phyloP scores from a whole-genome alignment of 2,113 vertebrate genomes.

The Anser cygnoides region DNA sequence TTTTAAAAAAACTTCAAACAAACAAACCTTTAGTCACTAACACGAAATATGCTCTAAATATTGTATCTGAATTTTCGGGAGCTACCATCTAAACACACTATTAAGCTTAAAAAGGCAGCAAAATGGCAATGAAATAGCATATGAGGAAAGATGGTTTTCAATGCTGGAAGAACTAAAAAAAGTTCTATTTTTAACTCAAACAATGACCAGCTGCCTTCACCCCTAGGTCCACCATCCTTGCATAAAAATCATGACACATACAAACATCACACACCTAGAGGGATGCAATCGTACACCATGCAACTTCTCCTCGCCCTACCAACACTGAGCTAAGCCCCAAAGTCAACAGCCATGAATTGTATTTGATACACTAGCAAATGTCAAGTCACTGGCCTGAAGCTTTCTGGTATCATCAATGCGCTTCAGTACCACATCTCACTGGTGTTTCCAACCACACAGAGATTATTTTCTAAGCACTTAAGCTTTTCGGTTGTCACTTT shows the following conservation, averaged over 20 bases:
- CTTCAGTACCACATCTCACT: no score
- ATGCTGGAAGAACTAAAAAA: neutral
- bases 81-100: neutral
- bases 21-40: neutral
- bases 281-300: accelerated
- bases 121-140: neutral
- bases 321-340: neutral
- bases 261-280: neutral
- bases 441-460: accelerated
- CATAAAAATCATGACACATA: neutral
- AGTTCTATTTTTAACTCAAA: neutral
- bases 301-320: neutral
- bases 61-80: neutral
- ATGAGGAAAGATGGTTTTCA: neutral
- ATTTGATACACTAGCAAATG: neutral
- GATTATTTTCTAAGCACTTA: neutral
- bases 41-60: neutral
- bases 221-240: neutral
- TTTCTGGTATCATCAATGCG: neutral
- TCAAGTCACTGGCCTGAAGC: neutral
- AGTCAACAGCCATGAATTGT: neutral
- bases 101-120: accelerated
- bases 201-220: neutral
- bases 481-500: neutral
- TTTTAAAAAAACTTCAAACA: neutral